A percentile compares a stretch with the other conserved stretches of the same genome.
Conservation (phyloP, 2,797 vertebrate genomes). For the Antennarius maculatus region DNA sequence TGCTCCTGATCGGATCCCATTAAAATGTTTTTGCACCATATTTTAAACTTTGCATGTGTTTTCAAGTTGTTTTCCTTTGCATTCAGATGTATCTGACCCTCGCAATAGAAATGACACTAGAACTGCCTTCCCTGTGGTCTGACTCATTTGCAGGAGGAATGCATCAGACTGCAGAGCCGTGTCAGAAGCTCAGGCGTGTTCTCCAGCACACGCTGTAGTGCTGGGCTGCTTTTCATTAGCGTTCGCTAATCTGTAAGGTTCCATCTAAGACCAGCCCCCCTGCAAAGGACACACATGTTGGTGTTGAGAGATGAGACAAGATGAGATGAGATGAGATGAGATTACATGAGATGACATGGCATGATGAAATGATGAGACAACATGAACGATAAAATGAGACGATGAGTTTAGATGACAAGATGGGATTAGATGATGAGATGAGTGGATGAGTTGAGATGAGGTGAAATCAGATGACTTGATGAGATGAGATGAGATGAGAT, state of each 20-base stretch:
- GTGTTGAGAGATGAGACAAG: no score
- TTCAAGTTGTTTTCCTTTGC: conserved; percentile 71
- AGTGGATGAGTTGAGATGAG: no score
- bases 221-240: conserved; percentile 60
- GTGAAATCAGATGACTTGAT: no score
- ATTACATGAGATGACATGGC: no score
- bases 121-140: conserved; percentile 65
- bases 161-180: conserved; percentile 24
- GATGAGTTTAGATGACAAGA: no score
- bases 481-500: no score
- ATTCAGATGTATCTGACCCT: conserved; percentile 71
- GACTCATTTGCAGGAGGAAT: conserved; percentile 57
- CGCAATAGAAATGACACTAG: conserved; percentile 65
- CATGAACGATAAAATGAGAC: no score
- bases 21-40: conserved; percentile 23
- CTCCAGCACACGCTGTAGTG: conserved; percentile 65
- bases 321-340: no score
- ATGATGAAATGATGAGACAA: no score
- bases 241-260: conserved; percentile 38
- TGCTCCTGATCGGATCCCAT: conserved; percentile 13
- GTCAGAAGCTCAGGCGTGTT: conserved; percentile 63
- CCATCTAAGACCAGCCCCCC: conserved; percentile 44
- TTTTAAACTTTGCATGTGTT: conserved; percentile 59
- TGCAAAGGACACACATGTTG: conserved; percentile 35
- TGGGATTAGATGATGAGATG: no score